Base-by-base conservation (phyloP, 2,888 invertebrate genomes). In the Cremastobaeus sp. region DNA sequence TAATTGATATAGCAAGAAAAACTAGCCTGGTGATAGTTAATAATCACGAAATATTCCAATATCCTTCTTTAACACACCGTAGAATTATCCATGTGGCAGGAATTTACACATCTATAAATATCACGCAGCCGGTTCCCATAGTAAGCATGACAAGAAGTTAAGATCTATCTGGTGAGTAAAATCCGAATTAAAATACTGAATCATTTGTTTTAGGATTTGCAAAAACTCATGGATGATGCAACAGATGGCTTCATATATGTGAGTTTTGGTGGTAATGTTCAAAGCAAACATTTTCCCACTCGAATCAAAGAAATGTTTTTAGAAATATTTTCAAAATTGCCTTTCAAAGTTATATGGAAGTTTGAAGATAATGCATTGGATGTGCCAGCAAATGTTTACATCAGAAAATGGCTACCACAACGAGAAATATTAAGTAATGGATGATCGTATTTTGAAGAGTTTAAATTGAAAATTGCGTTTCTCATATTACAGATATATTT, bases 241-340 rank as follows among this genome's bases (percentile, higher is more conserved):
- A 59, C 32, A 0, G 18, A 77, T n/a, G 82, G 82, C 4, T 79
- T 82, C 18, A 76, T 83, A 14, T 83, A 77, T 11, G 72, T 83
- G 3, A 81, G 78, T 47, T 28, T 83, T 30, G 82, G 82, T 0
- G 57, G 76, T 2, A 79, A 73, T 39, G 18, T 71, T 9, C 48
- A 50, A 2, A 60, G 77, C 14, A 32, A 50, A 0, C 1, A 37
- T 8, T 28, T 30, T 4, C 76, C 14, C 3, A 1, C 12, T 0
- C 1, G 64, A 1, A 17, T 71, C 2, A 48, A 45, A 32, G 35
- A 60, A 5, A 20, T 52, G 6, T 76, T 83, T 9, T 12, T 64
- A 9, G 39, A 78, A 15, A 60, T 59, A 3, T 78, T 83, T 43
- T 37, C 76, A 1, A 75, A 76, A 14, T 64, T 82, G n/a, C 74